A percentile compares a stretch with the other conserved stretches of the same genome.
Evolutionary conservation across 1,140 invertebrate species (phyloP).

Genomic region (Ruditapes philippinarum): DNA sequence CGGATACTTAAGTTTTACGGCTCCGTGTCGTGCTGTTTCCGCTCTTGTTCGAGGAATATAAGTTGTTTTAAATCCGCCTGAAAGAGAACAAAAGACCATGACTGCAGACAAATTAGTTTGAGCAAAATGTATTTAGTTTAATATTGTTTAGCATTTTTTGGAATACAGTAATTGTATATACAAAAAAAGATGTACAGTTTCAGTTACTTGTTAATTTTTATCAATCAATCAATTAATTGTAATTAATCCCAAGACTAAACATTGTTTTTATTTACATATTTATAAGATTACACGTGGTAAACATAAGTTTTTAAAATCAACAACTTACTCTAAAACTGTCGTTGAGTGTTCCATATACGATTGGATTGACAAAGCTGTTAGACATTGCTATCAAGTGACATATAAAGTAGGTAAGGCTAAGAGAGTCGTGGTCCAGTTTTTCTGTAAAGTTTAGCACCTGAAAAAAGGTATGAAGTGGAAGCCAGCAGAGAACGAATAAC

Average conservation of each 20-base stretch:
- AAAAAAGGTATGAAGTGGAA: conserved; percentile 88
- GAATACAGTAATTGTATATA: too few species aligned
- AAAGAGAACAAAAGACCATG: too few species aligned
- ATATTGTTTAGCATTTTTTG: too few species aligned
- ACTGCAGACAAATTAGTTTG: too few species aligned
- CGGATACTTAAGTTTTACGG: conserved; percentile 32
- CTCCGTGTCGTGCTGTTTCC: conserved; percentile 1
- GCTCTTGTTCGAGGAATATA: not conserved
- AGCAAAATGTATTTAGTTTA: too few species aligned
- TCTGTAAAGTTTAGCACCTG: conserved; percentile 76
- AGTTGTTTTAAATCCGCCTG: conserved; percentile 33
- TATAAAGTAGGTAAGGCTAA: conserved; percentile 83
- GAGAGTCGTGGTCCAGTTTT: conserved; percentile 25
- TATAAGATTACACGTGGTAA: too few species aligned
- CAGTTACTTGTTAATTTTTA: too few species aligned
- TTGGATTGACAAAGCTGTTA: conserved; percentile 94
- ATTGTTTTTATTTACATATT: too few species aligned
- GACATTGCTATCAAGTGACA: conserved; percentile 89
- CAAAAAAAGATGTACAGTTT: too few species aligned
- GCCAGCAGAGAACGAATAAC: conserved; percentile 89
- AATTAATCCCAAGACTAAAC: too few species aligned
- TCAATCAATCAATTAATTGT: too few species aligned
- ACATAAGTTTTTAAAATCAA: too few species aligned
- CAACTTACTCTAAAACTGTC: conserved; percentile 92
- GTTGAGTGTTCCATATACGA: conserved; percentile 95